Conservation (phyloP, 2,113 vertebrate genomes). For the Conger conger region DNA sequence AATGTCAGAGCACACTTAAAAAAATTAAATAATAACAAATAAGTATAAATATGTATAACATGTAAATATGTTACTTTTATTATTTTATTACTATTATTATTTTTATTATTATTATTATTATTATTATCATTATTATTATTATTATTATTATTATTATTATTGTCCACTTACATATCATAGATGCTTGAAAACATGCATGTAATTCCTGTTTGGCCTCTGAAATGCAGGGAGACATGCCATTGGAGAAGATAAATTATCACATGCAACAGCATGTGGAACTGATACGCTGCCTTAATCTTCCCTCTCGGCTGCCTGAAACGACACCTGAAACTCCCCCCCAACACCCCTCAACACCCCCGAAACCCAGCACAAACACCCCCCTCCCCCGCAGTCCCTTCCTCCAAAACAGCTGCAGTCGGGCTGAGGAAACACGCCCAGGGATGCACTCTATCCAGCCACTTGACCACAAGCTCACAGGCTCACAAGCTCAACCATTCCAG, state of each 20-base stretch:
- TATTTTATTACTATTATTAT: neutral
- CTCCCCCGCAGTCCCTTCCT: conserved; percentile 26
- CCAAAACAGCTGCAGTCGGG: conserved; percentile 50
- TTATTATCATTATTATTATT: too few relatives aligned
- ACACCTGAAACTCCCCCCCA: conserved; percentile 47
- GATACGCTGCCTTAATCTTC: conserved; percentile 63
- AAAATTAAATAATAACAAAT: neutral
- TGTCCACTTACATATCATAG: conserved; percentile 52
- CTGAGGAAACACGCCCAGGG: conserved; percentile 47
- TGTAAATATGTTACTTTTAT: neutral
- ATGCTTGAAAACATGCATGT: conserved; percentile 56
- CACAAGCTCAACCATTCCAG: neutral
- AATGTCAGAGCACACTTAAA: neutral
- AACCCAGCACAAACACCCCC: neutral
- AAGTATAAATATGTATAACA: neutral
- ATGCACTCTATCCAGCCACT: conserved; percentile 50
- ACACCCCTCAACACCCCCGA: conserved; percentile 11
- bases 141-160: conserved; percentile 26
- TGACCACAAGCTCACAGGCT: conserved; percentile 33
- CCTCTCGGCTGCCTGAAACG: conserved; percentile 59
- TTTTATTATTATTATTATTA: too few relatives aligned
- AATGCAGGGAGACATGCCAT: conserved; percentile 56
- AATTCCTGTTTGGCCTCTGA: conserved; percentile 57
- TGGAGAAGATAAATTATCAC: conserved; percentile 67
- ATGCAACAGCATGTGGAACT: conserved; percentile 68